phyloP scores from a whole-genome alignment of 2,888 invertebrate genomes.

The Epistrophella euchroma region DNA sequence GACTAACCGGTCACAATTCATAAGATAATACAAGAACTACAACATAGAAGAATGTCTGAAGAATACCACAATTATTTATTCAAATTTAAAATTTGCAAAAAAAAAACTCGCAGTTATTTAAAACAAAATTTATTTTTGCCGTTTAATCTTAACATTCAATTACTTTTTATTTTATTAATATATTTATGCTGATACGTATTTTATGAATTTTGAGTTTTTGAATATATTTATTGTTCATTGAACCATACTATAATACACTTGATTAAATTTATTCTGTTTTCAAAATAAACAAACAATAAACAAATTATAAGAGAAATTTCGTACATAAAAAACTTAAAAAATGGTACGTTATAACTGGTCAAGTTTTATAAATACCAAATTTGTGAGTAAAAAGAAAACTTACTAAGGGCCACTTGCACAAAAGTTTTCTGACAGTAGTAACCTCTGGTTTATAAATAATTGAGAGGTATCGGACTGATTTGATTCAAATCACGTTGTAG shows the following conservation, averaged over 20 bases:
- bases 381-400: too few species aligned
- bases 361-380: too few species aligned
- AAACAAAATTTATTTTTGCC: background rate
- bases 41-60: background rate
- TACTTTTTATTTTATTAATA: background rate
- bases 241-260: background rate
- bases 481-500: too few species aligned
- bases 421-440: too few species aligned
- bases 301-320: too few species aligned
- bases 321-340: too few species aligned
- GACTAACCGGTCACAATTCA: background rate
- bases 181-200: too few species aligned
- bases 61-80: background rate
- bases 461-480: too few species aligned
- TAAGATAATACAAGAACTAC: background rate
- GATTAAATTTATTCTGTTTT: background rate
- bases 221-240: background rate
- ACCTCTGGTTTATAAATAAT: too few species aligned
- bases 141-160: background rate
- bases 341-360: too few species aligned
- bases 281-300: too few species aligned
- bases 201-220: background rate
- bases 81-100: background rate
- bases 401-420: too few species aligned
- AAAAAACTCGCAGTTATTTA: background rate